Base-by-base conservation (phyloP, 1,140 invertebrate genomes). In the Atta cephalotes region DNA sequence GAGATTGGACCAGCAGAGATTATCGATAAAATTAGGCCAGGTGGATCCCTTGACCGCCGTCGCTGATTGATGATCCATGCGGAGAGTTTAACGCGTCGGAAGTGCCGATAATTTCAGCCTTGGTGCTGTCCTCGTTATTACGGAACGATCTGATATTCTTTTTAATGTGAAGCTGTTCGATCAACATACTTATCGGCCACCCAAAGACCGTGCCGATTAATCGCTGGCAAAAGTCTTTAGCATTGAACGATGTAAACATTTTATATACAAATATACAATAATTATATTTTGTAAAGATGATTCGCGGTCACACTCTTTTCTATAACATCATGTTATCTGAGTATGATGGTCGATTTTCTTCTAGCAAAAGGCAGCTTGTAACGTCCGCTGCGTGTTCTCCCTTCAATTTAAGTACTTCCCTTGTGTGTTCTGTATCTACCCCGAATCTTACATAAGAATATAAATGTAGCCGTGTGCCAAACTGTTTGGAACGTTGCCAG, bases 61-160 rank as follows among this genome's bases (percentile, higher is more conserved):
- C 56, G 70, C 81, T 90, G 91, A 92, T 92, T 74, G 89, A 92
- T 92, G 87, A 70, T 62, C 65, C 63, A 16, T 21, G 65, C 70
- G 71, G 65, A 77, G 81, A 91, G 77, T 92, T 92, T 92, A 92
- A 85, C 92, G 89, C 91, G 86, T 87, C 21, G 84, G 65, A 91
- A 91, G 90, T 91, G 90, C 90, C 87, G 91, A 90, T 92, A 92
- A 92, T 92, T 92, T 87, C 87, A 90, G 82, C 51, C 66, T 49
- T 18, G 66, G 65, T 51, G 70, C 87, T 86, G 87, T 85, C 84
- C 87, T 87, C 87, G 85, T 91, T 90, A 91, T 91, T 90, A 87
- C 86, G 25, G 78, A 63, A 72, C 80, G 86, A 90, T 90, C 89
- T 72, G 86, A 88, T 90, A 88, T 39, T 68, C 53, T 53, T 72